Percentiles rank a stretch among this genome's conserved stretches.
Conservation (phyloP, 2,113 vertebrate species). For the Equus przewalskii region DNA sequence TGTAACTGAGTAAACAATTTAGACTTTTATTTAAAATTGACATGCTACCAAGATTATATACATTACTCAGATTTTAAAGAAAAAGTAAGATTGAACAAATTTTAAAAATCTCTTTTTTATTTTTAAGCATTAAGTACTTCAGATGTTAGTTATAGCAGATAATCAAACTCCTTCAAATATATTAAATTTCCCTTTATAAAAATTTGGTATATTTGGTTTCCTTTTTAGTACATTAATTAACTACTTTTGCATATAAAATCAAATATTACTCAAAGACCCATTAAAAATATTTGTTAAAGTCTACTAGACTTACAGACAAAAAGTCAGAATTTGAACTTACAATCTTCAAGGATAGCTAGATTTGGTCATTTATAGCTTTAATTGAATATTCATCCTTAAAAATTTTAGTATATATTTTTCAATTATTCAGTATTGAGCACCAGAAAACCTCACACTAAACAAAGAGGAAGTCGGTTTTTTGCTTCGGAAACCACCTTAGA, state of each 20-base stretch:
- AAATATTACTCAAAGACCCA: background rate
- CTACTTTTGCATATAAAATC: constrained; percentile 6
- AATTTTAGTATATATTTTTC: background rate
- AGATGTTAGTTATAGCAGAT: background rate
- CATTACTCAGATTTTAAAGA: background rate
- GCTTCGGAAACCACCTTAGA: background rate
- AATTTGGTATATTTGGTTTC: background rate
- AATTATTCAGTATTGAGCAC: background rate
- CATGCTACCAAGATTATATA: background rate
- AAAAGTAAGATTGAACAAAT: background rate
- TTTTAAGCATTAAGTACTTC: background rate
- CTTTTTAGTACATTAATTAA: background rate
- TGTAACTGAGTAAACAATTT: background rate
- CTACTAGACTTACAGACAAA: background rate
- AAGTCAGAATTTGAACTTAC: background rate
- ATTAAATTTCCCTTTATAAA: background rate
- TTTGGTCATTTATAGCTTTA: background rate
- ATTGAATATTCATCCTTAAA: constrained; percentile 21
- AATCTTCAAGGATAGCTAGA: background rate
- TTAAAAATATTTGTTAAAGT: background rate
- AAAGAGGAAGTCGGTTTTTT: background rate
- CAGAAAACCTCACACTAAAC: background rate
- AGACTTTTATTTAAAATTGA: constrained; percentile 23
- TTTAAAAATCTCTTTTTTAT: background rate
- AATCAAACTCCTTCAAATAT: background rate